Conservation (phyloP, 2,113 vertebrate species). For the Myodes glareolus region DNA sequence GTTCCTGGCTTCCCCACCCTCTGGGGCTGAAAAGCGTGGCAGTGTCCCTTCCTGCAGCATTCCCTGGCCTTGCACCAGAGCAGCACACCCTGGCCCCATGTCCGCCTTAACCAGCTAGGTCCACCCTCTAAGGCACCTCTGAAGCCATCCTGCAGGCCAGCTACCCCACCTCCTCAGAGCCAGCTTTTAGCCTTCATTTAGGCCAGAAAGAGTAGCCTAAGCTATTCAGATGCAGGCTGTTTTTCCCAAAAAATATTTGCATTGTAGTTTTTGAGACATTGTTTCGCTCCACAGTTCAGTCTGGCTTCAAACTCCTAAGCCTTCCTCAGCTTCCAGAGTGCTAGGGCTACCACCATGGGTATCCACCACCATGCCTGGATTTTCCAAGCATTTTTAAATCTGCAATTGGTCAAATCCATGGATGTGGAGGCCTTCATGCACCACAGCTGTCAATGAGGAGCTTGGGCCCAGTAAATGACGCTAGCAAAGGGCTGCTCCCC, state of each 20-base stretch:
- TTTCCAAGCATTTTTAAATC: neutral
- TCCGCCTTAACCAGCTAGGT: neutral
- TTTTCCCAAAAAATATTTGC: neutral
- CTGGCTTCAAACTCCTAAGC: neutral
- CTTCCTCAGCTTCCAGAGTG: neutral
- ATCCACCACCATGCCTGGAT: neutral
- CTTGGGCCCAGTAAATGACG: rapidly evolving
- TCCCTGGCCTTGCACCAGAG: neutral
- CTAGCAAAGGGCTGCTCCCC: neutral
- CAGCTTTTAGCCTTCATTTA: neutral
- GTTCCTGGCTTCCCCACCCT: rapidly evolving
- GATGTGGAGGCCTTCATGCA: too few relatives aligned
- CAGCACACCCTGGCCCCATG: neutral
- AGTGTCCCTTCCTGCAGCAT: neutral
- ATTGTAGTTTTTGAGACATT: neutral
- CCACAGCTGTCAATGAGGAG: neutral
- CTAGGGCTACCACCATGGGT: neutral
- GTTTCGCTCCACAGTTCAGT: neutral
- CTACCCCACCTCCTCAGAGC: neutral
- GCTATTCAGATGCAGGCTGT: neutral
- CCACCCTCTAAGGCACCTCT: neutral
- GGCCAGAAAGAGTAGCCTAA: neutral
- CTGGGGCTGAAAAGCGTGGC: neutral
- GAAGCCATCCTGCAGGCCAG: neutral
- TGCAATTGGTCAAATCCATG: neutral